Base-by-base conservation (phyloP, 1,140 invertebrate genomes). In the Anastatus disparis region DNA sequence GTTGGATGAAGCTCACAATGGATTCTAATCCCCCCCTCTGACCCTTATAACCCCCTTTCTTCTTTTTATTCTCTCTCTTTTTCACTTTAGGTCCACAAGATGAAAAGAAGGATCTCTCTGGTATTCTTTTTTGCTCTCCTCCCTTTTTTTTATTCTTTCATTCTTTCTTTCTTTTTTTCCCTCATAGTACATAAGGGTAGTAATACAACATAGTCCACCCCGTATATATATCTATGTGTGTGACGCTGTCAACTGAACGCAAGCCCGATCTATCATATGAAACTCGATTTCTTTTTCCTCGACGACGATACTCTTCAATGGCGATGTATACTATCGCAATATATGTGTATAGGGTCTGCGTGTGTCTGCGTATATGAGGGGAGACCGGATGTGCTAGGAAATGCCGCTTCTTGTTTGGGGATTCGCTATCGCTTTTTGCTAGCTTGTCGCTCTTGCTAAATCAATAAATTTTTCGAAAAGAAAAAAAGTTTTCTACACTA, bases 191-290 rank as follows among this genome's bases (percentile, higher is more conserved):
- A 10, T 35, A 12, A 38, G 20, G 24, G 24, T 7, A 24, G 20
- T 22, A 22, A 24, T 15, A 7, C 44, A 46, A 7, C 40, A 44
- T 13, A 10, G 8, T 50, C 17, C 48, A 46, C 40, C 40, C 17
- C 42, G 42, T 22, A 35, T 59, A 15, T 59, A 59, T 22, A 4
- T 31, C n/a, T 26, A 4, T 24, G 29, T 29, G 40, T 13, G 26
- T 58, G 76, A 79, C 77, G 78, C 71, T 76, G 73, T 76, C 81
- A 81, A 81, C 73, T 70, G 75, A 76, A 75, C 74, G 53, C n/a
- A n/a, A n/a, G 76, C 76, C 76, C 83, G 77, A 85, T 85, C 82
- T 85, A 85, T 85, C 83, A 85, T 83, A 82, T 73, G 70, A 70
- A 79, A 79, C 79, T 82, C 81, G 81, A 82, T 83, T 84, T 82